These are phyloP conservation scores for Sphyrna mokarran DNA, from an alignment of 2,113 vertebrate species.

Conservation along the genomic window DNA sequence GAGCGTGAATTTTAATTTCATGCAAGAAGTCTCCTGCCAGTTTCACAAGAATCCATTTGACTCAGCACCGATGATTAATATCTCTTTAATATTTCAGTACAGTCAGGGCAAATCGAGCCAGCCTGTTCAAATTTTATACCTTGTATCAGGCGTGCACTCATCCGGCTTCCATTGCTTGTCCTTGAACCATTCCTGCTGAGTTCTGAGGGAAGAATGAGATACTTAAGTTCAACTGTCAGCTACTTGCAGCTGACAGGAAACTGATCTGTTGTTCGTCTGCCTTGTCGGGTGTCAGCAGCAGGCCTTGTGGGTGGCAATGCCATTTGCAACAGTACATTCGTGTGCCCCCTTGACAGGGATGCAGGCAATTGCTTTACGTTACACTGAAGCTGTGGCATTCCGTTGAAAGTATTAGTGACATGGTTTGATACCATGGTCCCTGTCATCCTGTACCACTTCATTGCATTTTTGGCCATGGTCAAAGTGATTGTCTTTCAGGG, in stretches of 20 bases:
- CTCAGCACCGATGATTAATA: background rate
- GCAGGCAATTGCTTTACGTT: constrained; percentile 28
- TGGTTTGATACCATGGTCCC: background rate
- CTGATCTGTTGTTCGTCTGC: constrained; percentile 54
- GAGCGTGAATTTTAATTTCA: background rate
- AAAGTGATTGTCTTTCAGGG: constrained; percentile 58
- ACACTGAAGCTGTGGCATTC: background rate
- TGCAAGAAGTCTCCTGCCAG: background rate
- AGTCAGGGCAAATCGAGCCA: background rate
- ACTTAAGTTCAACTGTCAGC: constrained; percentile 58
- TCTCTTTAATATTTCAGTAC: background rate
- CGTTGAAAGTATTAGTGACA: background rate
- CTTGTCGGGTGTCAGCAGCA: constrained; percentile 41
- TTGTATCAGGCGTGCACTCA: constrained; percentile 39
- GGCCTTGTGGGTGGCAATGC: constrained; percentile 41
- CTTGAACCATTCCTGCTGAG: constrained; percentile 55
- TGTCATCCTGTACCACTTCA: constrained; percentile 14
- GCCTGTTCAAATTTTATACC: background rate
- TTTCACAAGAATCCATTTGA: background rate
- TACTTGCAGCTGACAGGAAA: constrained; percentile 62
- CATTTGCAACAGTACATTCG: constrained; percentile 41
- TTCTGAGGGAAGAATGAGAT: constrained; percentile 57
- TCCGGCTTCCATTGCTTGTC: constrained; percentile 46
- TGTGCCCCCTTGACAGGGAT: constrained; percentile 40
- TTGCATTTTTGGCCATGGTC: constrained; percentile 48